Base-by-base conservation (phyloP, 53 echinoderm and acorn worm species). In the Patiria pectinifera region DNA sequence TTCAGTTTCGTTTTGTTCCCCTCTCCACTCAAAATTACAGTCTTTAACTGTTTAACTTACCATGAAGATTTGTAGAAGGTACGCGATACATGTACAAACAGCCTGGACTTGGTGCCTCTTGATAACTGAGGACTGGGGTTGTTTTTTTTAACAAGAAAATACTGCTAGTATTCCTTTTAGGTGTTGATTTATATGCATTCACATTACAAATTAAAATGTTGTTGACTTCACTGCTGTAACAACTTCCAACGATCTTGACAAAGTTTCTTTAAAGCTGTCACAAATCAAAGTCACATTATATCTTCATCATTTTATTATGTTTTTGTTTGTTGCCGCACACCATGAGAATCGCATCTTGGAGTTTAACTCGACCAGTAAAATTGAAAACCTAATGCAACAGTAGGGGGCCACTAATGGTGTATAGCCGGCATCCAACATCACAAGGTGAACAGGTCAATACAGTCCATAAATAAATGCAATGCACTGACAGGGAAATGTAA, bases 401-500 rank as follows among this genome's bases (percentile, higher is more conserved):
- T 44, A 7, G 84, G 84, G 84, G 43, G 84, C 84, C 84, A 84
- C 14, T 84, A 8, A 84, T 16, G 14, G 13, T 84, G 5, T 84
- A 48, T 58, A 18, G 48, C 60, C 60, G 70, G 70, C 70, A 15
- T 35, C 35, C 35, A 24, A 62, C 62, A 62, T 24, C 45, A 24
- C 22, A 77, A 84, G 62, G 84, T 62, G 84, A 84, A 15, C 62
- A 16, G 84, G 84, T 84, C 84, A 84, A 60, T 62, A 62, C 43
- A 22, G 35, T 35, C 35, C 35, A 35, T 0, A 22, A 53, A 19
- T 63, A 60, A 24, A 58, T 82, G 14, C 63, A 23, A 43, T 62
- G 43, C 13, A 44, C 1, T 35, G 35, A 35, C 35, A 35, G 35
- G 35, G 35, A 35, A 35, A 35, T 35, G 35, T 35, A 35, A 35